These are phyloP conservation scores for Naja naja DNA, from an alignment of 2,113 vertebrate genomes.

Conservation along the genomic window DNA sequence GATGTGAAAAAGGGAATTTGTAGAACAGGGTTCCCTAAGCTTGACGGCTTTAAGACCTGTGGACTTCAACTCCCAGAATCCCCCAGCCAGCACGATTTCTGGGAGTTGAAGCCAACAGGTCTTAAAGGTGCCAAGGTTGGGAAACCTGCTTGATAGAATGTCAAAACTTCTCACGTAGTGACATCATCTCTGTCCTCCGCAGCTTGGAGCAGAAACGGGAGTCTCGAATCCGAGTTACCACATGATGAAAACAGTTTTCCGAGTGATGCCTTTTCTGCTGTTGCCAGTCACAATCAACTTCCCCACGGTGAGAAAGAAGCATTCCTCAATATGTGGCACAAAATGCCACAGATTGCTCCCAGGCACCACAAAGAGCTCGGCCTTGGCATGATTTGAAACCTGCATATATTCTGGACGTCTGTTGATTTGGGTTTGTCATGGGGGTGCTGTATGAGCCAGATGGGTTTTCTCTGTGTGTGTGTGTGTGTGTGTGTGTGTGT, in stretches of 20 bases:
- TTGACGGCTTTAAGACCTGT: neutral
- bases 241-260: conserved; percentile 80
- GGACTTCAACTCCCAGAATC: neutral
- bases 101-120: neutral
- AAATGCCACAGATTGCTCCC: neutral
- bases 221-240: conserved; percentile 81
- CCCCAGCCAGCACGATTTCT: neutral
- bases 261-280: conserved; percentile 81
- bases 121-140: too few species aligned
- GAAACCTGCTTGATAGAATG: too few species aligned
- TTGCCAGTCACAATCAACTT: conserved; percentile 85
- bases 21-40: neutral
- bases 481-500: too few species aligned
- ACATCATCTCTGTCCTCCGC: neutral
- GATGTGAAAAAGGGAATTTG: neutral
- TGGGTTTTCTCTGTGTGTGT: too few species aligned
- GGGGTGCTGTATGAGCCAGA: neutral
- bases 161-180: neutral
- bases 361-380: rapidly evolving
- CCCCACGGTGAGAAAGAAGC: conserved; percentile 73
- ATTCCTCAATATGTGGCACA: rapidly evolving
- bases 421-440: neutral
- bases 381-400: neutral
- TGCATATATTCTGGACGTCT: neutral
- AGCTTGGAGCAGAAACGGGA: conserved; percentile 84